Evolutionary conservation across 2,113 vertebrate species (phyloP).

Genomic region (Sinocyclocheilus maitianheensis): DNA sequence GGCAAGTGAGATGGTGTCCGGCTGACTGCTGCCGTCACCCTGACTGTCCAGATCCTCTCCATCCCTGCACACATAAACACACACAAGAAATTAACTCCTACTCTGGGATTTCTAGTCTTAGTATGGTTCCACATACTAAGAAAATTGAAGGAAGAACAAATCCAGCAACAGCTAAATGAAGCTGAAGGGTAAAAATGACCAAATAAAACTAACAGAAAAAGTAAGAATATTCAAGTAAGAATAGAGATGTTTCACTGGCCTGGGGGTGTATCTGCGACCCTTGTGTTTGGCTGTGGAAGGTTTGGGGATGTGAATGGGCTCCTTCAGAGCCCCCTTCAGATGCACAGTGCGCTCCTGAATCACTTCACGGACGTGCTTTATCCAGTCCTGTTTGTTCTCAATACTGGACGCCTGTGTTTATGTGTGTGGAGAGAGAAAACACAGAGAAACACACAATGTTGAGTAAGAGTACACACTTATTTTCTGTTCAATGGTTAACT

Average conservation of each 20-base stretch:
- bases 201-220: neutral
- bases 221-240: neutral
- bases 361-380: conserved; percentile 98
- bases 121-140: neutral
- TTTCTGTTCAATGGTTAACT: conserved; percentile 36
- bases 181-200: neutral
- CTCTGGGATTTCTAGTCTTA: neutral
- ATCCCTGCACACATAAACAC: conserved; percentile 78
- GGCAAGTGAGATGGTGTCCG: conserved; percentile 96
- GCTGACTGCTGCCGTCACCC: conserved; percentile 97
- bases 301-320: conserved; percentile 97
- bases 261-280: conserved; percentile 82
- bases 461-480: neutral
- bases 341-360: conserved; percentile 98
- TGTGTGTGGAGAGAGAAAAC: neutral
- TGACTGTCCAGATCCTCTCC: conserved; percentile 98
- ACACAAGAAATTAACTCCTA: conserved; percentile 13
- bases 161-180: neutral
- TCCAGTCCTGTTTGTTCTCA: conserved; percentile 99
- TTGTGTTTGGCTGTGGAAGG: conserved; percentile 89
- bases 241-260: conserved; percentile 48
- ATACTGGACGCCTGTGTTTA: conserved; percentile 89
- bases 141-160: no score
- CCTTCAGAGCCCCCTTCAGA: conserved; percentile 95
- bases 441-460: conserved; percentile 11